These are phyloP conservation scores for Dallia pectoralis DNA, from an alignment of 2,797 vertebrate genomes.

Conservation along the genomic window DNA sequence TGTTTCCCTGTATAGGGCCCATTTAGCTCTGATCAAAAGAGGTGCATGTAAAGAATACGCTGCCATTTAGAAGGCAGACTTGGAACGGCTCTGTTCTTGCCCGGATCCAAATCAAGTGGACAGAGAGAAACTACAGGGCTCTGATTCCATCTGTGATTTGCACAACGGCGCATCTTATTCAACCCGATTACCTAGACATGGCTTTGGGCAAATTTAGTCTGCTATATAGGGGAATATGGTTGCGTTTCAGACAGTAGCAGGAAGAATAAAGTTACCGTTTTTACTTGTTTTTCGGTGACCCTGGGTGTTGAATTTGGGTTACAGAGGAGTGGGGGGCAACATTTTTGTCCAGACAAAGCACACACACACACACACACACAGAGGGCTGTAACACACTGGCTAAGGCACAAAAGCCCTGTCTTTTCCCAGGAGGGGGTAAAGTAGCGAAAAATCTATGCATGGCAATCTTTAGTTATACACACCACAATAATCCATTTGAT, in stretches of 20 bases:
- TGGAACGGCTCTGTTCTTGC: constrained; percentile 6
- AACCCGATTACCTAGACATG: neutral
- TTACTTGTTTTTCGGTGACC: constrained; percentile 14
- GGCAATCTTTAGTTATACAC: constrained; percentile 49
- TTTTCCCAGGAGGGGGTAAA: constrained; percentile 57
- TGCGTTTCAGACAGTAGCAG: neutral
- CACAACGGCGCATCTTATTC: neutral
- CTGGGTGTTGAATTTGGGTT: constrained; percentile 20
- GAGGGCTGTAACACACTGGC: constrained; percentile 26
- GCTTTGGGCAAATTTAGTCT: neutral
- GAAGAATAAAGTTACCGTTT: constrained; percentile 16
- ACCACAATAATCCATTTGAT: constrained; percentile 50
- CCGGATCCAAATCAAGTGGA: constrained; percentile 27
- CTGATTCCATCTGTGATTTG: neutral
- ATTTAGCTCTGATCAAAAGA: neutral
- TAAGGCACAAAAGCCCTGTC: constrained; percentile 35
- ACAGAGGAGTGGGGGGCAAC: constrained; percentile 10
- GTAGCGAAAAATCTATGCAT: constrained; percentile 61
- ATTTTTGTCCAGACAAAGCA: constrained; percentile 43
- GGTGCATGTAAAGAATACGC: neutral
- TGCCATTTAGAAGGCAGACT: neutral
- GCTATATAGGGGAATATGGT: neutral
- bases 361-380: neutral
- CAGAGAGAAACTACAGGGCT: constrained; percentile 10
- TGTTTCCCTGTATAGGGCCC: neutral